Conservation (phyloP, 2,888 invertebrate genomes). For the Punctoribates punctum region DNA sequence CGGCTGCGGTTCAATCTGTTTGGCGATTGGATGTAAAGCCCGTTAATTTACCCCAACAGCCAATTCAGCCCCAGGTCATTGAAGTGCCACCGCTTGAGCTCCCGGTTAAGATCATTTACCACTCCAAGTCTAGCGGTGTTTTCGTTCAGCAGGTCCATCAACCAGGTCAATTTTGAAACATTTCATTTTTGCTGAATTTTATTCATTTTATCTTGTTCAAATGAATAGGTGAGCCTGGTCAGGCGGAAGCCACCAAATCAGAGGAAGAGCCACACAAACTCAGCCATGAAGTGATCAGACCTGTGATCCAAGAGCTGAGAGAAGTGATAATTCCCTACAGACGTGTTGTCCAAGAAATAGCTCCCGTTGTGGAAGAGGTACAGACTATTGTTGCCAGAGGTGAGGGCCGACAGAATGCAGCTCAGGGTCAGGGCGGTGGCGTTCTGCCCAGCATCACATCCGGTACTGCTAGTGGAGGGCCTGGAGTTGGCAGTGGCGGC, state of each 20-base stretch:
- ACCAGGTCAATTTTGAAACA: neutral
- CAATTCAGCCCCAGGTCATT: neutral
- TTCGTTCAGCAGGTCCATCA: conserved; percentile 22
- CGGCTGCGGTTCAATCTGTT: neutral
- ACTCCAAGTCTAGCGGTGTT: conserved; percentile 19
- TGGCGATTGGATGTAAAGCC: conserved; percentile 3
- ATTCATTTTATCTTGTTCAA: neutral
- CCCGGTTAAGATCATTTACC: conserved; percentile 1
- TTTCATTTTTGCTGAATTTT: neutral
- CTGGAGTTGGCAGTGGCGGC: neutral
- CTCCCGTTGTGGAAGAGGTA: neutral
- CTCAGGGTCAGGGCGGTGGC: neutral
- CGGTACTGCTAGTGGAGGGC: neutral
- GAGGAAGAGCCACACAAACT: neutral
- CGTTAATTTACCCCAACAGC: neutral
- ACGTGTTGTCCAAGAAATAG: neutral
- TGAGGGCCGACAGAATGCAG: neutral
- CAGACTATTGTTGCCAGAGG: neutral
- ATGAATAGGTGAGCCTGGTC: neutral
- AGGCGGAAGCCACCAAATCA: neutral
- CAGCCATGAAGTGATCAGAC: neutral
- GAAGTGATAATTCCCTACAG: neutral
- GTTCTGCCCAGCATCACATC: neutral
- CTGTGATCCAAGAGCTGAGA: neutral
- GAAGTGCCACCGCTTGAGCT: conserved; percentile 27